Evolutionary conservation across 1,140 invertebrate genomes (phyloP), one percentile per base, ranked within the genome.

Genomic region (Drosophila insularis): DNA sequence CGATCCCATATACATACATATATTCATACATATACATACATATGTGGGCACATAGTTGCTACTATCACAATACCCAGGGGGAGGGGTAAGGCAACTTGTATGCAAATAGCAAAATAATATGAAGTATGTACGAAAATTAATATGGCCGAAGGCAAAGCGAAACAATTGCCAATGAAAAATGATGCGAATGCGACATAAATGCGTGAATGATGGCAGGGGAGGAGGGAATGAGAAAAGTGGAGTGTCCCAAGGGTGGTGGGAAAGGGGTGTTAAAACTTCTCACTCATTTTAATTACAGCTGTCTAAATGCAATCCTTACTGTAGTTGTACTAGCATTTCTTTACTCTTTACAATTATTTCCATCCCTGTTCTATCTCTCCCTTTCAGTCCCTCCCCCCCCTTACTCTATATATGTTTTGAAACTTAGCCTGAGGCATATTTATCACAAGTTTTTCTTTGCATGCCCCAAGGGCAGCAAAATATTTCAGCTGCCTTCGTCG

Each of bases 371-470:
- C 50, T 23, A 17, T 66, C 6, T 14, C 14, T 53, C 40, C 23
- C 53, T 31, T 19, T 54, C 50, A 17, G 17, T 10, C 14, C 58
- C 35, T 11, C 35, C 11, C 11, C 58, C 40, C 53, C 43, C 23
- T 19, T 35, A 46, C 59, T 75, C 35, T 56, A 43, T 54, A 73
- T 81, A 76, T 90, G 81, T 91, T 86, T 91, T 89, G 84, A 91
- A 91, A 90, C 81, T 80, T 40, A 7, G 39, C 90, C 73, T n/a
- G 60, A 7, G 82, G 90, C 79, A 70, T 90, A 91, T 91, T 91
- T 91, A 91, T 91, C 90, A 91, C 90, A 91, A 91, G 90, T 91
- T 91, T 91, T 90, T 91, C 90, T 91, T 91, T 91, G 86, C 78
- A 76, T 77, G 54, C 80, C 90, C 78, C 53, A 39, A 14, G 60